Conservation (phyloP, 1,140 invertebrate species). For the Tetranychus urticae region DNA sequence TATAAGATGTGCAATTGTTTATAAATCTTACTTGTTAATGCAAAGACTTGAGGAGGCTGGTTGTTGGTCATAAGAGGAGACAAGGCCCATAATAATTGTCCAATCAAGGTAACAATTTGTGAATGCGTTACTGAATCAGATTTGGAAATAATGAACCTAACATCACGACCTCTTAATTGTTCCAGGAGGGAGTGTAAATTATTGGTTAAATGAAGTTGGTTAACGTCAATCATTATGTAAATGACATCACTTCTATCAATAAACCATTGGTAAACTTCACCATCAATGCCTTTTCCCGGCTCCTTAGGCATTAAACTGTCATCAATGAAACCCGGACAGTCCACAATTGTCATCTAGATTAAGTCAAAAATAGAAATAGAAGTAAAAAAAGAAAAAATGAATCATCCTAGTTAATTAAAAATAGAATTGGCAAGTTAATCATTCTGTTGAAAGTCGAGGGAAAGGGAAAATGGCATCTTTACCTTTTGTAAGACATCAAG, state of each 20-base stretch:
- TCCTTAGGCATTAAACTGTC: constrained; percentile 66
- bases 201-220: constrained; percentile 75
- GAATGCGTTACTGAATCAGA: constrained; percentile 76
- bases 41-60: constrained; percentile 74
- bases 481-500: constrained; percentile 71
- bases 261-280: constrained; percentile 81
- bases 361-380: not conserved
- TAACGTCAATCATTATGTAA: constrained; percentile 79
- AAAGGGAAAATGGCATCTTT: constrained; percentile 6
- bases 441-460: too few species aligned
- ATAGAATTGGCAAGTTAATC: not conserved
- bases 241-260: constrained; percentile 84
- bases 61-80: constrained; percentile 75
- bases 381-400: not conserved
- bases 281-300: constrained; percentile 61
- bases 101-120: constrained; percentile 61
- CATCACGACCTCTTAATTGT: constrained; percentile 39
- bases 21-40: constrained; percentile 17
- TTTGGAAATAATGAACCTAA: constrained; percentile 74
- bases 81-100: constrained; percentile 68
- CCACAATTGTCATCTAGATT: constrained; percentile 67
- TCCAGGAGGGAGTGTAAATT: constrained; percentile 40
- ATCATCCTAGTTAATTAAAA: not conserved
- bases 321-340: constrained; percentile 84
- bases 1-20: not conserved